Evolutionary conservation across 2,113 vertebrate genomes (phyloP).

Genomic region (Ancistrus triradiatus): DNA sequence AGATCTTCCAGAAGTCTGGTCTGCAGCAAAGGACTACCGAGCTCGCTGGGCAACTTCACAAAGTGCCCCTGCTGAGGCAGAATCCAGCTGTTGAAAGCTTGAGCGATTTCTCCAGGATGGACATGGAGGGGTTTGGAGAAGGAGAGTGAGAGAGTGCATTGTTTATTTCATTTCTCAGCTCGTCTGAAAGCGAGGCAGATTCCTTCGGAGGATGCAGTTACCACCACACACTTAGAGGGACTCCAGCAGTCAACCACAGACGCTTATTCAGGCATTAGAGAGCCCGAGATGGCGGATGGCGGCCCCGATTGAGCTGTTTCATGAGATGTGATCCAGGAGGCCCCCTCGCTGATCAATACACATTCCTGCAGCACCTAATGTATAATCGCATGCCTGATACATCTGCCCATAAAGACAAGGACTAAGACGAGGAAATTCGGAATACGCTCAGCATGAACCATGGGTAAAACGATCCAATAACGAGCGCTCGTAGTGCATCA

Average conservation of each 20-base stretch:
- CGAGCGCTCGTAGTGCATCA: slow-evolving; percentile 45
- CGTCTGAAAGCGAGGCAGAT: slow-evolving; percentile 60
- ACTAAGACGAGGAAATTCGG: slow-evolving; percentile 42
- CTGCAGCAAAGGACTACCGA: background rate
- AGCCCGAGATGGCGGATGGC: slow-evolving; percentile 54
- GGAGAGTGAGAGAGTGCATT: slow-evolving; percentile 51
- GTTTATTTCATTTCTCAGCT: slow-evolving; percentile 65
- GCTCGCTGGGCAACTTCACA: background rate
- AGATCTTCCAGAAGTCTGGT: background rate
- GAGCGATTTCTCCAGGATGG: slow-evolving; percentile 65
- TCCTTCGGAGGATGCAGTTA: slow-evolving; percentile 71
- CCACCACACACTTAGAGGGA: slow-evolving; percentile 71
- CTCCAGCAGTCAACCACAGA: slow-evolving; percentile 64
- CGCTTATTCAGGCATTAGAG: slow-evolving; percentile 61
- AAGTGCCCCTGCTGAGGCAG: slow-evolving; percentile 51
- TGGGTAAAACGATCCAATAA: slow-evolving; percentile 55
- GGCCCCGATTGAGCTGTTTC: slow-evolving; percentile 48
- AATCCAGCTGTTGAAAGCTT: slow-evolving; percentile 65
- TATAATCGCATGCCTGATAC: slow-evolving; percentile 64
- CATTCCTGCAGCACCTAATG: slow-evolving; percentile 69
- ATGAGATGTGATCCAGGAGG: slow-evolving; percentile 51
- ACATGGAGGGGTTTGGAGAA: slow-evolving; percentile 47
- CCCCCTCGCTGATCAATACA: slow-evolving; percentile 64
- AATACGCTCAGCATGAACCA: slow-evolving; percentile 42
- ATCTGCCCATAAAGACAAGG: slow-evolving; percentile 49